Percentiles rank a stretch among this genome's conserved stretches.
Evolutionary conservation across 2,888 invertebrate genomes (phyloP).

Genomic region (Dorcus parallelipipedus): DNA sequence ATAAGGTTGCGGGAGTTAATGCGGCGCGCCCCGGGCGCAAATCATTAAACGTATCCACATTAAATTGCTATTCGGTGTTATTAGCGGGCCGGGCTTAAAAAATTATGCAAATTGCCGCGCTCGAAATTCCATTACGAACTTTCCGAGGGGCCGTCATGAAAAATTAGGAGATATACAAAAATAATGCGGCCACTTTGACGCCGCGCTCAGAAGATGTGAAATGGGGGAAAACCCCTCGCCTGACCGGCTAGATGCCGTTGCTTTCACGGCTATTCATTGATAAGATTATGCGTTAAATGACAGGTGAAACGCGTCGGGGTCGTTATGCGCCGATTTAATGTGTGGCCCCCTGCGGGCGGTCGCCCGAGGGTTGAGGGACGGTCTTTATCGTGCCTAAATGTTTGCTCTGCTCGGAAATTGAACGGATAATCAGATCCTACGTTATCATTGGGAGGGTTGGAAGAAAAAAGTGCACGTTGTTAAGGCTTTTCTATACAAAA

Average conservation of each 20-base stretch:
- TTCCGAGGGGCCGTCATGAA: slow-evolving; percentile 27
- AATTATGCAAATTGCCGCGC: slow-evolving; percentile 25
- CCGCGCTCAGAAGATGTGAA: slow-evolving; percentile 9
- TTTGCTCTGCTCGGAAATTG: slow-evolving; percentile 7
- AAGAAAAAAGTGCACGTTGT: no score
- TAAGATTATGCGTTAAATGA: slow-evolving; percentile 14
- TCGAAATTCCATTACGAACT: slow-evolving; percentile 24
- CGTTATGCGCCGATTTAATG: slow-evolving; percentile 10
- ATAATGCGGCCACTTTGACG: slow-evolving; percentile 23
- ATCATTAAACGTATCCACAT: slow-evolving; percentile 14
- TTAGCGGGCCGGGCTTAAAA: slow-evolving; percentile 7
- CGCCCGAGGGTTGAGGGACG: neutral
- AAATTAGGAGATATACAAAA: slow-evolving; percentile 31
- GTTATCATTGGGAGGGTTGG: no score
- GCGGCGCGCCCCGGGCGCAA: slow-evolving; percentile 12
- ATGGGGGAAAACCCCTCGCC: neutral
- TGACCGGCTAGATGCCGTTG: neutral
- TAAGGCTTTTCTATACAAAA: no score
- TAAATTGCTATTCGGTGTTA: slow-evolving; percentile 13
- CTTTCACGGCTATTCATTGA: slow-evolving; percentile 6
- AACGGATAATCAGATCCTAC: slow-evolving; percentile 1
- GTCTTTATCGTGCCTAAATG: slow-evolving; percentile 10
- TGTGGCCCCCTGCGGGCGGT: neutral
- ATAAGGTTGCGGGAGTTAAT: slow-evolving; percentile 7
- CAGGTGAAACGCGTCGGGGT: slow-evolving; percentile 8